A percentile compares a stretch with the other conserved stretches of the same genome.
Conservation (phyloP, 2,888 invertebrate genomes). For the Formica aserva region DNA sequence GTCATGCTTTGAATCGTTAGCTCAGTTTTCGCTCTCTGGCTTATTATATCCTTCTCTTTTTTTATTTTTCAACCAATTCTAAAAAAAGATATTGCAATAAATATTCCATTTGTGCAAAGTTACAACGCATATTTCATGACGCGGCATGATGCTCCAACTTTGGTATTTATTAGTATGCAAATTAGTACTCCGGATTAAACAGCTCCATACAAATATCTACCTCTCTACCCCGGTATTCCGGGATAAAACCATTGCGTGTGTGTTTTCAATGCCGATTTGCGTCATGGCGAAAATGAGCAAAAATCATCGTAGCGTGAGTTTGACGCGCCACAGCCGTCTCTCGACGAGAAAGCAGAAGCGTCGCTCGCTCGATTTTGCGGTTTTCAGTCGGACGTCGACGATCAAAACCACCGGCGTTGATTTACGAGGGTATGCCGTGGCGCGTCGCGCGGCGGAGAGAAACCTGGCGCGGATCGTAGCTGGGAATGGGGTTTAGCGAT, state of each 20-base stretch:
- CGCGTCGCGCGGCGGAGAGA: conserved; percentile 41
- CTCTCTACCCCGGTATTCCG: neutral
- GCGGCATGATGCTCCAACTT: neutral
- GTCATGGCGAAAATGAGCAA: conserved; percentile 57
- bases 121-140: conserved; percentile 5
- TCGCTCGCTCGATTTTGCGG: conserved; percentile 33
- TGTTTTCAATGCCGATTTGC: neutral
- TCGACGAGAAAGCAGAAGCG: conserved; percentile 27
- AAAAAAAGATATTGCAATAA: neutral
- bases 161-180: conserved; percentile 40
- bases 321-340: conserved; percentile 18
- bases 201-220: neutral
- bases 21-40: neutral
- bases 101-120: neutral
- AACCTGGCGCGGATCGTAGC: conserved; percentile 31
- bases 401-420: conserved; percentile 68
- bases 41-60: neutral
- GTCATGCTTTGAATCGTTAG: neutral
- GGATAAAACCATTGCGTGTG: neutral
- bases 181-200: conserved; percentile 7
- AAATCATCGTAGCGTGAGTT: conserved; percentile 22
- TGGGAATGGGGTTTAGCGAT: conserved; percentile 27
- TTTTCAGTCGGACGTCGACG: conserved; percentile 57
- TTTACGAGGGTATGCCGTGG: conserved; percentile 64
- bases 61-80: neutral